phyloP scores from a whole-genome alignment of 2,797 vertebrate genomes.

The Tangara arthus region DNA sequence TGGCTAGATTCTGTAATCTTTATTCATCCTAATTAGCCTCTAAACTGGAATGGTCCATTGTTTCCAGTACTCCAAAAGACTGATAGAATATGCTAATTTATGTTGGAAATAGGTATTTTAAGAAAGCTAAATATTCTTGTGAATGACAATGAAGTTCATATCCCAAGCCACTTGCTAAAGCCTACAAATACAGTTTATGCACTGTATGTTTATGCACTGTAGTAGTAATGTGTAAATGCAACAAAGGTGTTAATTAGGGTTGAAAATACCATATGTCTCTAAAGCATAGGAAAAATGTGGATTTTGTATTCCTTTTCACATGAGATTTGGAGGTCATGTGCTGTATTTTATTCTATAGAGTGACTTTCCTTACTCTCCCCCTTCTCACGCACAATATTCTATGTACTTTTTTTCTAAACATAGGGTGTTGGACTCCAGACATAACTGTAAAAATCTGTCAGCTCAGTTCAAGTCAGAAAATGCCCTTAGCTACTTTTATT shows the following conservation, averaged over 20 bases:
- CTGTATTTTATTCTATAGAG: not conserved
- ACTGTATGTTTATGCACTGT: not conserved
- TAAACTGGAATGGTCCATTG: not conserved
- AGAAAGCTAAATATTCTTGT: not conserved
- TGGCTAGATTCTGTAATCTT: not conserved
- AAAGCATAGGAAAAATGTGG: not conserved
- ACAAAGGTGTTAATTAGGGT: not conserved
- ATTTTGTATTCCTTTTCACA: not conserved
- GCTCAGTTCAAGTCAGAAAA: conserved; percentile 38
- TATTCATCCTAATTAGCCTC: not conserved
- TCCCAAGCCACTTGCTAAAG: not conserved
- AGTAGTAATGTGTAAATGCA: not conserved
- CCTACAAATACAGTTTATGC: not conserved
- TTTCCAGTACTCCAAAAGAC: not conserved
- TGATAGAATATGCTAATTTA: not conserved
- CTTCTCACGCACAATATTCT: not conserved
- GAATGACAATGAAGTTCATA: not conserved
- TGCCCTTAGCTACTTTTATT: conserved; percentile 35
- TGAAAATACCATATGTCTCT: not conserved
- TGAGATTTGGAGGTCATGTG: not conserved
- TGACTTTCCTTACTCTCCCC: not conserved
- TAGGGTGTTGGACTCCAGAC: conserved; percentile 9
- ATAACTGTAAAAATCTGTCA: conserved; percentile 38
- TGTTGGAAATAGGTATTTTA: not conserved
- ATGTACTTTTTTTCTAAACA: not conserved